Conservation (phyloP, 2,797 vertebrate species). For the Limnodromus scolopaceus region DNA sequence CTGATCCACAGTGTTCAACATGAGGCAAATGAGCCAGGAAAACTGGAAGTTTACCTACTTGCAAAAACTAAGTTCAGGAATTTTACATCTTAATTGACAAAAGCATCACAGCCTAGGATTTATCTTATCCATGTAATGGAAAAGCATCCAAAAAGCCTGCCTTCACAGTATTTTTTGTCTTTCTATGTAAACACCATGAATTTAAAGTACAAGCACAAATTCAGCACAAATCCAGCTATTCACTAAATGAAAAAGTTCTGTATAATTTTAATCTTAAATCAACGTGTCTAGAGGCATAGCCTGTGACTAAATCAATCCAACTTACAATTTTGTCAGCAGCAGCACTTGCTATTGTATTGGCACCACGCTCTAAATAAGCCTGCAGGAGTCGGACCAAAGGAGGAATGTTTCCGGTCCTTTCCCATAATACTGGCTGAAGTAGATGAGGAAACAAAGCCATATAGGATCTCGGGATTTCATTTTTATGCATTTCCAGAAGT, state of each 20-base stretch:
- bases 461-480: slow-evolving; percentile 91
- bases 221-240: not conserved
- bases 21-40: not conserved
- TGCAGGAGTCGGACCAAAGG: slow-evolving; percentile 96
- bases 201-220: not conserved
- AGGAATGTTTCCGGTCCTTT: slow-evolving; percentile 95
- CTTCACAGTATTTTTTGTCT: not conserved
- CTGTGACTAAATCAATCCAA: not conserved
- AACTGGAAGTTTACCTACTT: not conserved
- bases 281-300: not conserved
- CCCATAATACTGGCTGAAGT: slow-evolving; percentile 95
- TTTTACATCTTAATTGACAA: not conserved
- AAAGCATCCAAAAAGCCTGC: not conserved
- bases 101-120: not conserved
- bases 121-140: fast-evolving
- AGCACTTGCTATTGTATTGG: slow-evolving; percentile 85
- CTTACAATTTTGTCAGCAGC: slow-evolving; percentile 97
- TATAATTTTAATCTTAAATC: no score
- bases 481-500: slow-evolving; percentile 96
- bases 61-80: not conserved
- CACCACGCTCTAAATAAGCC: slow-evolving; percentile 92
- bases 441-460: slow-evolving; percentile 98
- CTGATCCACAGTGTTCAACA: not conserved
- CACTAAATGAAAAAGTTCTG: not conserved
- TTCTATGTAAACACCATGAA: fast-evolving